Evolutionary conservation across 2,888 invertebrate genomes (phyloP).

Genomic region (Troilus luridus): DNA sequence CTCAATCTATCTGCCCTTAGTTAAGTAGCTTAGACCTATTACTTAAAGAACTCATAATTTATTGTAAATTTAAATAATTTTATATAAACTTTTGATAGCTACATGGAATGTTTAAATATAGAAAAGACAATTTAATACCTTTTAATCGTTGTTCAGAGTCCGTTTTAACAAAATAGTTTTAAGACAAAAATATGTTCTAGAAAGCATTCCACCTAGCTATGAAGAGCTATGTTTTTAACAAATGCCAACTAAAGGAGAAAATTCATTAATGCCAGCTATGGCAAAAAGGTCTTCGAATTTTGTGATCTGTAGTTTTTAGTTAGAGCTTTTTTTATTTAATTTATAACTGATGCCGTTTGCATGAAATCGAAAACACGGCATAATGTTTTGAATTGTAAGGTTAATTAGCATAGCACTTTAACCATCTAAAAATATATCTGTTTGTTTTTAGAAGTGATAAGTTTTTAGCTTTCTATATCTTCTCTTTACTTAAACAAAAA

Average conservation of each 20-base stretch:
- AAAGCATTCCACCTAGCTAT: slow-evolving; percentile 52
- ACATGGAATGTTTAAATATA: neutral
- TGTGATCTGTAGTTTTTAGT: slow-evolving; percentile 9
- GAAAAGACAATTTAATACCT: neutral
- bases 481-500: neutral
- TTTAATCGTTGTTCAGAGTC: neutral
- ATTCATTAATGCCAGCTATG: slow-evolving; percentile 51
- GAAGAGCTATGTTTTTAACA: slow-evolving; percentile 13
- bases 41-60: neutral
- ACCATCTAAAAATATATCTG: slow-evolving; percentile 7
- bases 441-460: slow-evolving; percentile 44
- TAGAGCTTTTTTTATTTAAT: slow-evolving; percentile 30
- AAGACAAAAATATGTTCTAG: neutral
- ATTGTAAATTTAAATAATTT: slow-evolving; percentile 17
- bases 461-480: slow-evolving; percentile 49
- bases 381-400: neutral
- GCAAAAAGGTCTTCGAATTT: slow-evolving; percentile 50
- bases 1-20: slow-evolving; percentile 4
- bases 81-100: neutral
- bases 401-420: slow-evolving; percentile 53
- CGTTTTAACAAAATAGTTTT: neutral
- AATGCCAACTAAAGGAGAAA: slow-evolving; percentile 50
- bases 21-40: slow-evolving; percentile 30
- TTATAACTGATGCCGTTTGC: slow-evolving; percentile 16
- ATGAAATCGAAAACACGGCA: slow-evolving; percentile 48